These are phyloP conservation scores for Ferdinandea cuprea DNA, from an alignment of 2,888 invertebrate species.

Conservation along the genomic window DNA sequence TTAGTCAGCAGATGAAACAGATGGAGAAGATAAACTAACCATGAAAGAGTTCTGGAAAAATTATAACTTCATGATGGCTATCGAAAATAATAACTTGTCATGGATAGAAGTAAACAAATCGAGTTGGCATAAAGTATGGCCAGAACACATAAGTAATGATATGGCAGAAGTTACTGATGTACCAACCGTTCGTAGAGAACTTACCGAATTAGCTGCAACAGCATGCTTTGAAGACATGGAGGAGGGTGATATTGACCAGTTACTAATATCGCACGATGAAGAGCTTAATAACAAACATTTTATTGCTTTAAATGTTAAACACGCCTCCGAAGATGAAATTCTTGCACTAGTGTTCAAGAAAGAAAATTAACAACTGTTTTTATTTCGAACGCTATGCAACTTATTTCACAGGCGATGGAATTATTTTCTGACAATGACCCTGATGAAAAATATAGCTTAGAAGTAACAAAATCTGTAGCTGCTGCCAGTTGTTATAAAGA, in stretches of 20 bases:
- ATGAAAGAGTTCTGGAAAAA: constrained; percentile 65
- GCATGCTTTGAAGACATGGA: constrained; percentile 17
- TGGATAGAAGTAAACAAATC: constrained; percentile 40
- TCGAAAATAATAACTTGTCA: constrained; percentile 48
- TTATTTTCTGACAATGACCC: too few species aligned
- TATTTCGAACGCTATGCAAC: constrained; percentile 2
- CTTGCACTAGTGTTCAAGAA: background rate
- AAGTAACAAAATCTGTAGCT: too few species aligned
- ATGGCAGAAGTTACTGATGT: background rate
- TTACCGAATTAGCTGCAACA: constrained; percentile 49
- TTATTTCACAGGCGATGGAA: background rate
- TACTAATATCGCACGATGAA: background rate
- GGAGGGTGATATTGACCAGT: background rate
- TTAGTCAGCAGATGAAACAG: constrained; percentile 35
- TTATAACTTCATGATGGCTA: constrained; percentile 53
- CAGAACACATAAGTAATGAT: constrained; percentile 49
- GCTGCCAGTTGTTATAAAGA: too few species aligned
- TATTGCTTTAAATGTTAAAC: background rate
- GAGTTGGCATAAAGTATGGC: constrained; percentile 26
- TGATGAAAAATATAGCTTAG: too few species aligned
- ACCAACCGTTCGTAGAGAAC: constrained; percentile 32
- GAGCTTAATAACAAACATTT: background rate
- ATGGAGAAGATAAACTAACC: constrained; percentile 48
- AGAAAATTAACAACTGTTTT: background rate
- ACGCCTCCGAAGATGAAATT: background rate